Percentiles rank a stretch among this genome's conserved stretches.
Conservation (phyloP, 2,113 vertebrate genomes). For the Odontophorus gujanensis region DNA sequence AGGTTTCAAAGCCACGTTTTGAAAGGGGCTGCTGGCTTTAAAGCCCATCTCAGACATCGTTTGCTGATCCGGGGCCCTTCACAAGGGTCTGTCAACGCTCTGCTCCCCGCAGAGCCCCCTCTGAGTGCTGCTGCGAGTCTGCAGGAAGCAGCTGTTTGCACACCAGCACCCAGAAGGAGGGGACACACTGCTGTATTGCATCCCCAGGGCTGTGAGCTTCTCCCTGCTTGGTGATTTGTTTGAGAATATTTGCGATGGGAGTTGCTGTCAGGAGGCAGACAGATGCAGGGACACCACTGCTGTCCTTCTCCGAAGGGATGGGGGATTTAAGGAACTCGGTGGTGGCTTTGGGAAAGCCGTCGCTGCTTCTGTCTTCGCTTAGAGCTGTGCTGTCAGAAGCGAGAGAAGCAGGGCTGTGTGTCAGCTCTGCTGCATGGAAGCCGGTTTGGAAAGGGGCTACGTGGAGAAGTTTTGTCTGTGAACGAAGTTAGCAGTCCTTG, state of each 20-base stretch:
- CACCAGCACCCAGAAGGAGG: not conserved
- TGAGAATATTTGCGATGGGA: rapidly evolving
- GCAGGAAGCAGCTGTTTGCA: not conserved
- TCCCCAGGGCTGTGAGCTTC: not conserved
- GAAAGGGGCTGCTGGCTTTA: slow-evolving; percentile 42
- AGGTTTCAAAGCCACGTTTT: slow-evolving; percentile 39
- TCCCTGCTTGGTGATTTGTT: rapidly evolving
- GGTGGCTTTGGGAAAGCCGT: not conserved
- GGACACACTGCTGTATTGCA: not conserved
- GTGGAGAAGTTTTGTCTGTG: not conserved
- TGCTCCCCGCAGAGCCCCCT: not conserved
- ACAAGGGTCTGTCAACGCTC: not conserved
- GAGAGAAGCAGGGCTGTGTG: not conserved
- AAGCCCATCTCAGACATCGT: slow-evolving; percentile 3
- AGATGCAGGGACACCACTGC: not conserved
- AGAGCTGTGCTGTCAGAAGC: not conserved
- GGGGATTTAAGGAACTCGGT: not conserved
- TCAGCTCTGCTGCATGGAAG: not conserved
- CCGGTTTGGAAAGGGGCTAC: not conserved
- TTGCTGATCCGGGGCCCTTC: not conserved
- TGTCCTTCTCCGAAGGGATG: not conserved
- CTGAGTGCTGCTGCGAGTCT: not conserved
- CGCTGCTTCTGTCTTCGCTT: not conserved
- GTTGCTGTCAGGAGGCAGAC: not conserved
- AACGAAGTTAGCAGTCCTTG: not conserved